Evolutionary conservation across 2,888 invertebrate genomes (phyloP).

Genomic region (Tetramorium bicarinatum): DNA sequence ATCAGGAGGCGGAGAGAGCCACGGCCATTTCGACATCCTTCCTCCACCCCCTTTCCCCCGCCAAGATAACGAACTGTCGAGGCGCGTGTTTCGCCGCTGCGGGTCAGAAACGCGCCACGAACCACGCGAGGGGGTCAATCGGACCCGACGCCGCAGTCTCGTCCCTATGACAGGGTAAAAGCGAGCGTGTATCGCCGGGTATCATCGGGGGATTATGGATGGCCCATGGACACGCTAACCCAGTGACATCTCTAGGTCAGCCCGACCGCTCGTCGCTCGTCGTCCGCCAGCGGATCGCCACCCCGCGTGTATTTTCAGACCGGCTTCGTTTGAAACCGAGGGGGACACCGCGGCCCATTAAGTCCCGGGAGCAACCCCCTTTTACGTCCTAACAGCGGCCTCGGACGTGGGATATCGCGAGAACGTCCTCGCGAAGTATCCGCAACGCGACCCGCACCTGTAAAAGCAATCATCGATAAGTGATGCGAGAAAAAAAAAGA

Average conservation of each 20-base stretch:
- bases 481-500: neutral
- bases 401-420: too few relatives aligned
- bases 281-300: slow-evolving; percentile 3
- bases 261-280: slow-evolving; percentile 55
- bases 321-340: slow-evolving; percentile 11
- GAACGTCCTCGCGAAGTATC: neutral
- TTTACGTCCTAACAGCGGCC: neutral
- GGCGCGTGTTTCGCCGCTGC: slow-evolving; percentile 20
- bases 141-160: slow-evolving; percentile 32
- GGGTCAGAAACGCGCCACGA: slow-evolving; percentile 18
- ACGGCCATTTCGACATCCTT: too few relatives aligned
- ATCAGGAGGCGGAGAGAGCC: too few relatives aligned
- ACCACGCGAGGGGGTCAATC: slow-evolving; percentile 27
- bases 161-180: slow-evolving; percentile 64
- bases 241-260: slow-evolving; percentile 85
- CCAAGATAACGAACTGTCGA: too few relatives aligned
- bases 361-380: neutral
- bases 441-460: neutral
- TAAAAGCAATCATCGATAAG: neutral
- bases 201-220: slow-evolving; percentile 78
- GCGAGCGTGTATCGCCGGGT: slow-evolving; percentile 67
- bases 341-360: neutral
- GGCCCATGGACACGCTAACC: slow-evolving; percentile 84
- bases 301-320: slow-evolving; percentile 14
- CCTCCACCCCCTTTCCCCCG: too few relatives aligned